These are phyloP conservation scores for Erythrocercus mccallii DNA, from an alignment of 2,113 vertebrate genomes.

Conservation along the genomic window DNA sequence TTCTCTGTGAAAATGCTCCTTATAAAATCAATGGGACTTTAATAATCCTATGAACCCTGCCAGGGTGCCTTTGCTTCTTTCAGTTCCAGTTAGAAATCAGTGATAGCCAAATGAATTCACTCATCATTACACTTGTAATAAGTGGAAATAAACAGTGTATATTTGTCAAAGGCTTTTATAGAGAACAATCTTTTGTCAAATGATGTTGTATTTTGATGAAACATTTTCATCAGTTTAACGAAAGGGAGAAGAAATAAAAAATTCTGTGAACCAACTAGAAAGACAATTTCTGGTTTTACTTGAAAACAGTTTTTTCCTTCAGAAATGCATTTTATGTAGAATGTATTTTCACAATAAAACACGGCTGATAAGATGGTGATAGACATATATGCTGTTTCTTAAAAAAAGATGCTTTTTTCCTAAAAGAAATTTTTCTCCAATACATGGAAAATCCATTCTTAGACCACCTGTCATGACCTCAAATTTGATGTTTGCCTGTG, in stretches of 20 bases:
- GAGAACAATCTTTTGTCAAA: neutral
- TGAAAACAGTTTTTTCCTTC: neutral
- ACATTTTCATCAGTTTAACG: neutral
- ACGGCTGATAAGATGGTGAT: neutral
- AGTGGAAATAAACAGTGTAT: neutral
- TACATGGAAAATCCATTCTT: neutral
- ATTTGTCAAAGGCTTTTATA: neutral
- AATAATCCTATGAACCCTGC: neutral
- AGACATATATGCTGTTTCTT: neutral
- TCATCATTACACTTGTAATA: neutral
- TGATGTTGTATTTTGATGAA: neutral
- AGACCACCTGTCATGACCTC: neutral
- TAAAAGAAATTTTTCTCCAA: neutral
- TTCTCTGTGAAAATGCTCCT: neutral
- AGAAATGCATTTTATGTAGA: neutral
- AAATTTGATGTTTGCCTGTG: neutral
- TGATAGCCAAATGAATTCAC: neutral
- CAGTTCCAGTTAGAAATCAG: neutral
- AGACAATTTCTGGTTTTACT: neutral
- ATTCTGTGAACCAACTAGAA: neutral
- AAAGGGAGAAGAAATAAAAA: neutral
- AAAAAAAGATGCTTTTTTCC: neutral
- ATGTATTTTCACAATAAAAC: neutral
- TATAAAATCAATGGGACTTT: neutral
- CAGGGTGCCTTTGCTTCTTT: neutral